Base-by-base conservation (phyloP, 1,140 invertebrate genomes). In the Metopolophium dirhodum region DNA sequence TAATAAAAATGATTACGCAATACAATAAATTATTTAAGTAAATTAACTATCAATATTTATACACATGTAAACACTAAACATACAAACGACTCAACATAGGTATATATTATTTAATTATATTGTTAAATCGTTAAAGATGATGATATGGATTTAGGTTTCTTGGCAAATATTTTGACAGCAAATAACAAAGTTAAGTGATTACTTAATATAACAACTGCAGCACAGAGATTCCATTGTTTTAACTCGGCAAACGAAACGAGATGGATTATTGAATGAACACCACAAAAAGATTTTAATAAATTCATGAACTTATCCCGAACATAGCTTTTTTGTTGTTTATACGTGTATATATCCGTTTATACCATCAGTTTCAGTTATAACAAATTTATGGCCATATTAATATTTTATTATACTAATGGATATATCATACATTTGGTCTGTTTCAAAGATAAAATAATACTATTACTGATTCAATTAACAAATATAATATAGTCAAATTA, bases 161-260 rank as follows among this genome's bases (percentile, higher is more conserved):
- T 4, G 37, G 37, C 9, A 85, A 85, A 85, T 41, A 45, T 85
- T 37, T 45, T 85, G 37, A 37, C 83, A 8, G 83, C 83, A 85
- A 85, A 45, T 85, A 85, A 37, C n/a, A 82, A 85, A 37, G 37
- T 23, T 41, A 85, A 85, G 83, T 85, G 37, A 85, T 85, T 85
- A 11, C 37, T 85, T 41, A 26, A 26, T 85, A 23, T 37, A 23
- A 30, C 61, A 68, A 68, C 61, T 68, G 23, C 37, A 45, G 8
- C 23, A 41, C 83, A 45, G 83, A 85, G 8, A 41, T 85, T 85
- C 35, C 4, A 85, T 85, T 85, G 37, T 85, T 85, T 85, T 37
- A 37, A 26, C 83, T 85, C 37, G 9, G 41, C 41, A 26, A 85
- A 85, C 41, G 23, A 85, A 85, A 85, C 7, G 83, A 37, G 23